Evolutionary conservation across 1,140 invertebrate genomes (phyloP).

Genomic region (Meloidogyne exigua): DNA sequence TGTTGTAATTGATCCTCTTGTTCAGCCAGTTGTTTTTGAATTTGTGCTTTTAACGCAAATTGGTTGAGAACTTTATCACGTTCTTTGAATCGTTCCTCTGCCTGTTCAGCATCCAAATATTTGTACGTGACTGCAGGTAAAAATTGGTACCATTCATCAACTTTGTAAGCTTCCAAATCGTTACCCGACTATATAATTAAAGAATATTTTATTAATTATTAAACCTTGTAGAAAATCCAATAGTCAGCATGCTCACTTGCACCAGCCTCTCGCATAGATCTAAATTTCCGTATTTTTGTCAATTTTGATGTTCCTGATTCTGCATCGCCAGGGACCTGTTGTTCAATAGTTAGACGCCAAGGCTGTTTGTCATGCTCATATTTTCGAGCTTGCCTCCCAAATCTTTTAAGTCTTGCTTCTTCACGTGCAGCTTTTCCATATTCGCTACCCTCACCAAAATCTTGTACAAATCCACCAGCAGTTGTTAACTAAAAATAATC

Average conservation of each 20-base stretch:
- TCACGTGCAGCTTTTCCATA: slow-evolving; percentile 60
- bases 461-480: slow-evolving; percentile 43
- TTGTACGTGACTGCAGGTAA: slow-evolving; percentile 50
- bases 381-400: slow-evolving; percentile 45
- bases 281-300: slow-evolving; percentile 46
- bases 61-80: slow-evolving; percentile 61
- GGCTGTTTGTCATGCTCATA: slow-evolving; percentile 59
- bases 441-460: slow-evolving; percentile 58
- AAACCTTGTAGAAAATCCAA: slow-evolving; percentile 61
- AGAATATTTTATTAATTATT: not conserved
- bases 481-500: slow-evolving; percentile 28
- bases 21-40: slow-evolving; percentile 49
- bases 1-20: slow-evolving; percentile 51
- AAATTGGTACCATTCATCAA: slow-evolving; percentile 61
- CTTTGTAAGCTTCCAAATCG: slow-evolving; percentile 58
- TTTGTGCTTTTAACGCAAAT: slow-evolving; percentile 62
- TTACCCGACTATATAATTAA: slow-evolving; percentile 38
- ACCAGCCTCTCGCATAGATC: slow-evolving; percentile 56
- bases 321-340: not conserved
- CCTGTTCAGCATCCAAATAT: slow-evolving; percentile 58
- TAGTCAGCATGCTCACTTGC: slow-evolving; percentile 61
- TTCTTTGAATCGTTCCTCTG: slow-evolving; percentile 57
- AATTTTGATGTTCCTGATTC: not conserved
- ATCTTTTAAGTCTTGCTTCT: slow-evolving; percentile 61
- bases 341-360: slow-evolving; percentile 52